These are phyloP conservation scores for Notospermus geniculatus DNA, from an alignment of 1,140 invertebrate species.

Conservation along the genomic window DNA sequence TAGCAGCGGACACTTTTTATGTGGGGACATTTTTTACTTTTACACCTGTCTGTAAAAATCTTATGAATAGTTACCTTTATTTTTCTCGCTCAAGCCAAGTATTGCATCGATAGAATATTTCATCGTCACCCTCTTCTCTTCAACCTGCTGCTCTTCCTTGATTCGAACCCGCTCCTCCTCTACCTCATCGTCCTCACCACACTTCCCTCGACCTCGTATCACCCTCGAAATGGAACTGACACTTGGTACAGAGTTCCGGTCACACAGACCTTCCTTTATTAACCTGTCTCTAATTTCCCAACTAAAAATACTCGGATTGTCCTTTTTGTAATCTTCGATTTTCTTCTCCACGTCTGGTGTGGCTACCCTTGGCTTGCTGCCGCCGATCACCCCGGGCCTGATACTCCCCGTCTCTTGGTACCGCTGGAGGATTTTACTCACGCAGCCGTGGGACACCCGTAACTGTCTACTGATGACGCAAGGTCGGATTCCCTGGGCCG, in stretches of 20 bases:
- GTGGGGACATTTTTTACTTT: no score
- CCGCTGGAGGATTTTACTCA: conserved; percentile 92
- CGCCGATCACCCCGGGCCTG: conserved; percentile 97
- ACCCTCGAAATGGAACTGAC: conserved; percentile 97
- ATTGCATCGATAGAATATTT: conserved; percentile 8
- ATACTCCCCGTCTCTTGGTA: conserved; percentile 79
- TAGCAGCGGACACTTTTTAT: no score
- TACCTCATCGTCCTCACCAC: not conserved
- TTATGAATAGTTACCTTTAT: not conserved
- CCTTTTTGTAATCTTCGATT: conserved; percentile 95
- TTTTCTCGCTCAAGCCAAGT: not conserved
- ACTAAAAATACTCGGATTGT: conserved; percentile 99
- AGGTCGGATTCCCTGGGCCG: conserved; percentile 86
- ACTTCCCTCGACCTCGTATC: conserved; percentile 59
- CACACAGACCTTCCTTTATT: conserved; percentile 94
- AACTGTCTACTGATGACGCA: conserved; percentile 93
- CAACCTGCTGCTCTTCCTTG: not conserved
- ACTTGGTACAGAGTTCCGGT: conserved; percentile 96
- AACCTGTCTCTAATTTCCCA: conserved; percentile 98
- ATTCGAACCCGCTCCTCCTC: not conserved
- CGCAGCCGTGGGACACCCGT: conserved; percentile 91
- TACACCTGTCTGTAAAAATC: no score
- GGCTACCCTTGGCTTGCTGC: conserved; percentile 97
- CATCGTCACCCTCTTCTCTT: not conserved
- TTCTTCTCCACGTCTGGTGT: conserved; percentile 96